Base-by-base conservation (phyloP, 2,113 vertebrate genomes). In the Tetrax tetrax region DNA sequence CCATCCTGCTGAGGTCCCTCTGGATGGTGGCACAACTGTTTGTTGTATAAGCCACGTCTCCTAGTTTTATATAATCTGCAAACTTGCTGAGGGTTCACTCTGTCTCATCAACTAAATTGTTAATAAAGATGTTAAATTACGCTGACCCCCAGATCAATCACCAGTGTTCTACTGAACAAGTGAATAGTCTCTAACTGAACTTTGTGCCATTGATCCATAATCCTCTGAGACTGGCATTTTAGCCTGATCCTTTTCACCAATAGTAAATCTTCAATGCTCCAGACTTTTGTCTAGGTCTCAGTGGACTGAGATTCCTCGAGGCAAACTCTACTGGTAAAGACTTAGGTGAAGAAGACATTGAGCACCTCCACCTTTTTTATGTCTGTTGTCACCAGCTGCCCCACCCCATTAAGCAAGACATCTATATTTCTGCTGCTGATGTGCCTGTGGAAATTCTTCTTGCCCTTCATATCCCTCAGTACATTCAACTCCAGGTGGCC, bases 131-230 rank as follows among this genome's bases (percentile, higher is more conserved):
- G 13, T 29, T 38, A 38, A n/a, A 54, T 20, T 38, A 12, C 6
- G 11, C 25, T 53, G 8, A 11, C 12, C 23, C 31, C 28, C 0
- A 1, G 7, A 68, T 33, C 0, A 1, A n/a, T 4, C 27, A 12
- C 47, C 38, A 38, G n/a, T 18, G 48, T 28, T 38, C 28, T 63
- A 15, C 7, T 54, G 14, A 57, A 48, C 8, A 20, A 57, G 7
- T 57, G 31, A 27, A 8, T 50, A 50, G 3, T 31, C 22, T 47
- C 33, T 37, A 41, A 4, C 16, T 31, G 38, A 72, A 56, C 12
- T 72, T 57, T 25, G 23, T 71, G 28, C 24, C 6, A 2, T 10
- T 56, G 28, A 48, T 64, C 48, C 16, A n/a, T 27, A 45, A 16
- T 2, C 6, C 28, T 63, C n/a, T 24, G 12, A 63, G 19, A 64